Base-by-base conservation (phyloP, 2,797 vertebrate species). In the Myripristis murdjan region DNA sequence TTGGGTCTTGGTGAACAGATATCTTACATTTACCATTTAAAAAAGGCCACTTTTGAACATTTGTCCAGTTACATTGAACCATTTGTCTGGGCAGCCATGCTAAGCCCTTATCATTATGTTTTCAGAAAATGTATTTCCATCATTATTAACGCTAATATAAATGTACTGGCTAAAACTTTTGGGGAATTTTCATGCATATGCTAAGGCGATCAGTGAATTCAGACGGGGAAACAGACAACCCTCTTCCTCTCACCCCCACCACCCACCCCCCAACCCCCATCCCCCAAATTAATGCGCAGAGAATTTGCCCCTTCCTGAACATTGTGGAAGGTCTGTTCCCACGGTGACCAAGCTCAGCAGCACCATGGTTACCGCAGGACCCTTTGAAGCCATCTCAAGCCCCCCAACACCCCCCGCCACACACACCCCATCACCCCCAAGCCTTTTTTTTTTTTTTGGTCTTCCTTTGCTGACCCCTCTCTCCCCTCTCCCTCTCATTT, bases 291-390 rank as follows among this genome's bases (percentile, higher is more conserved):
- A 85, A 65, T 23, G 48, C 47, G 33, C 18, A 37, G 18, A 75
- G 48, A 22, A 60, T 24, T 63, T 54, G 57, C 64, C 73, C 47
- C 68, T 75, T 60, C 70, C 66, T 78, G 48, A 64, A 69, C 74
- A 76, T 84, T 79, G 64, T 60, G 11, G 43, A 89, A 54, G 77
- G 82, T 84, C 80, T 43, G 84, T 92, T 92, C 91, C 88, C 89
- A 92, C 82, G 37, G 85, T 87, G 90, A 93, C 88, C 75, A 49
- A 74, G 76, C 83, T 87, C 80, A 70, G 51, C 53, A 58, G 72
- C 82, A 58, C 87, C 88, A 92, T 92, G 87, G 88, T 90, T 90
- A 87, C 89, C 24, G 61, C 82, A 73, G 61, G 81, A 69, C 75
- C 75, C 75, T 88, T 89, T 85, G 73, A 88, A 87, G 79, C 75